Evolutionary conservation across 1,140 invertebrate genomes (phyloP).

Genomic region (Ips nitidus): DNA sequence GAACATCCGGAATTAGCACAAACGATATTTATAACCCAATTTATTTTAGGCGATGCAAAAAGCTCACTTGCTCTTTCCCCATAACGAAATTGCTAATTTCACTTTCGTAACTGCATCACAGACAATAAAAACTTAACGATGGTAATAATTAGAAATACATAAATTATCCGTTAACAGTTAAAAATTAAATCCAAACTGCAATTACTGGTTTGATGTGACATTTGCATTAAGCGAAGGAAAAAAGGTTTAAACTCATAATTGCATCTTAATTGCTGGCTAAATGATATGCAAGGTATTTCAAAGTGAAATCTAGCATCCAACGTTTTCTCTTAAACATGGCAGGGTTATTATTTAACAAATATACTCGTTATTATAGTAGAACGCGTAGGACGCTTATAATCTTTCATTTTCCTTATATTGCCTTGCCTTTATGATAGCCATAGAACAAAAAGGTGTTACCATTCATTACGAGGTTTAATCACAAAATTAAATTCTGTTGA

Average conservation of each 20-base stretch:
- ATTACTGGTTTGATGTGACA: too few species aligned
- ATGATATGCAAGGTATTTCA: constrained; percentile 18
- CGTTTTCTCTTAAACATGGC: constrained; percentile 26
- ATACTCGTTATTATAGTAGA: constrained; percentile 9
- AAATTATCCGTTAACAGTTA: too few species aligned
- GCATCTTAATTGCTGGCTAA: constrained; percentile 6
- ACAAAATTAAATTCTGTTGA: background rate
- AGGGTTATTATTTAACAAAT: constrained; percentile 15
- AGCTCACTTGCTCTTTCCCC: too few species aligned
- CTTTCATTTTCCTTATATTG: constrained; percentile 23
- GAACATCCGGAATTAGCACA: background rate
- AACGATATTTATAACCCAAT: constrained; percentile 3
- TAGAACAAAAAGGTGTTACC: background rate
- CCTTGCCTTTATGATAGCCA: constrained; percentile 16
- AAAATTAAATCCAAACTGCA: too few species aligned
- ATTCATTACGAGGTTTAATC: constrained; percentile 1
- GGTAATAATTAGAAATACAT: too few species aligned
- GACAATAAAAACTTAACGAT: too few species aligned
- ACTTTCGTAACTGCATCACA: too few species aligned
- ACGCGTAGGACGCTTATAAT: constrained; percentile 17
- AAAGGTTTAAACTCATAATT: constrained; percentile 5
- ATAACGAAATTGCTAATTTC: too few species aligned
- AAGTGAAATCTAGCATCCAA: constrained; percentile 22
- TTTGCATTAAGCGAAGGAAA: too few species aligned
- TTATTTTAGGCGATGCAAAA: constrained; percentile 2